phyloP scores from a whole-genome alignment of 2,797 vertebrate species.

The Novumbra hubbsi region DNA sequence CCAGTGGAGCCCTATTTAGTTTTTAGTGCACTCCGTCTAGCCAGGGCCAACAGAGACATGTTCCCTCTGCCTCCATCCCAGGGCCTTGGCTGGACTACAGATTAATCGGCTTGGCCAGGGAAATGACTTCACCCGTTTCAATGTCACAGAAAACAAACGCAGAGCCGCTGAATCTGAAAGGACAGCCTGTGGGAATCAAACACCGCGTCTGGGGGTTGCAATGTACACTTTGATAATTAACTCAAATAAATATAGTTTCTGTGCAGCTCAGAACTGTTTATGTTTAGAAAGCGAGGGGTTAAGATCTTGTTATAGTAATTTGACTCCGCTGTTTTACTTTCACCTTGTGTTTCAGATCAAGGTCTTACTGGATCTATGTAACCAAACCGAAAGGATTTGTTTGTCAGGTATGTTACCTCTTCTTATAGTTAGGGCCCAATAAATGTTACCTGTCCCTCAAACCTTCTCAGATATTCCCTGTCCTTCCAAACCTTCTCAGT shows the following conservation, averaged over 20 bases:
- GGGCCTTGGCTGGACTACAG: background rate
- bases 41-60: background rate
- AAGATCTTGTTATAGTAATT: background rate
- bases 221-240: background rate
- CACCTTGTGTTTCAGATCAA: slow-evolving; percentile 70
- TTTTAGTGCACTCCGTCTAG: background rate
- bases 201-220: background rate
- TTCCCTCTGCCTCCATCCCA: background rate
- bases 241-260: background rate
- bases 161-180: background rate
- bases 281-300: background rate
- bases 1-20: background rate
- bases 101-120: background rate
- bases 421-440: background rate
- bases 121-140: background rate
- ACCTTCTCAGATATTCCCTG: too few species aligned
- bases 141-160: background rate
- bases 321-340: background rate
- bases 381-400: slow-evolving; percentile 82
- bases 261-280: background rate
- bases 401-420: slow-evolving; percentile 77
- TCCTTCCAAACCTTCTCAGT: too few species aligned
- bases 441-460: too few species aligned
- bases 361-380: slow-evolving; percentile 83
- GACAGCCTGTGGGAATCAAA: background rate